Evolutionary conservation across 2,797 vertebrate species (phyloP), one percentile per base, ranked within the genome.

Genomic region (Halcyon chelicuti): DNA sequence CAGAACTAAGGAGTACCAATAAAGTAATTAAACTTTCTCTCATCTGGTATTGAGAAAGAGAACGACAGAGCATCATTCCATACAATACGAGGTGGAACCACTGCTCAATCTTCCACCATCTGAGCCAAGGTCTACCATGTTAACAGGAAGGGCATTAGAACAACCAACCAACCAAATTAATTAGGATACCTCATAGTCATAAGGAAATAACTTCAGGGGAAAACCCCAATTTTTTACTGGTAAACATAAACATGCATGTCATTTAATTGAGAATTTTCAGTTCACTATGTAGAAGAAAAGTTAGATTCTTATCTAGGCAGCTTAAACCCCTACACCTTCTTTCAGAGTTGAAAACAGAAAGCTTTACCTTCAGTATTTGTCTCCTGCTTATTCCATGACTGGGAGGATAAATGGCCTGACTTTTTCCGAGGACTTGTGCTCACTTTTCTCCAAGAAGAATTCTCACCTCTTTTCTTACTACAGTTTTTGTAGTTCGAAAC

Each of bases 351-450:
- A 52, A 85, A 93, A 67, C 1, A 35, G 39, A 91, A 88, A 67
- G 40, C 18, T 37, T 96, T 97, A 98, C 98, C 98, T 98, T 97
- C 97, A 7, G 70, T 77, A 44, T 88, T 96, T 84, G 39, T 96
- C 93, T 85, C 98, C 61, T 52, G 97, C 67, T 97, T 97, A 86
- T 91, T 98, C 98, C 99, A 99, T 57, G 95, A 94, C 29, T 97
- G 95, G 71, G 98, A 86, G 15, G 98, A 90, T 78, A 97, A 95
- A 23, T 96, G 93, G 91, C 97, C 92, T 51, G 98, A 98, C 90
- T 99, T 99, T 97, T 99, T 99, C 29, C 98, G 98, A 42, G 99
- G 99, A 96, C 99, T 99, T 87, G 99, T 99, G 97, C 98, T 99
- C 96, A 98, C 99, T 96, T 99, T 98, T 95, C 99, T 99, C 99